Evolutionary conservation across 2,888 invertebrate species (phyloP).

Genomic region (Glaucopsyche alexis): DNA sequence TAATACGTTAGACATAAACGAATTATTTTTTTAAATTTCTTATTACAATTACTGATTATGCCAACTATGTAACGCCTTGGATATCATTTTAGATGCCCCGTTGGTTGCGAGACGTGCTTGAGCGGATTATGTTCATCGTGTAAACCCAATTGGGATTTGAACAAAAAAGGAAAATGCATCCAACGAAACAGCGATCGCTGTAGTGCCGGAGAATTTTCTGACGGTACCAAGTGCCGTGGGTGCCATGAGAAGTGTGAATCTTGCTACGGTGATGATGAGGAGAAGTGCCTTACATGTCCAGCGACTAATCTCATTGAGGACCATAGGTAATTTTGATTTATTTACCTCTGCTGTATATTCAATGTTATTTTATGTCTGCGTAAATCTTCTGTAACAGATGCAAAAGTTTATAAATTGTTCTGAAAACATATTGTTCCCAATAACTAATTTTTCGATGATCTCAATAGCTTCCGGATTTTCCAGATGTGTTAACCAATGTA

Average conservation of each 20-base stretch:
- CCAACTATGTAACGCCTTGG: neutral
- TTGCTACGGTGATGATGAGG: conserved; percentile 88
- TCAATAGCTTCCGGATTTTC: neutral
- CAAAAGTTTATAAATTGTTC: no score
- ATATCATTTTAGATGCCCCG: conserved; percentile 79
- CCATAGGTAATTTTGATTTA: conserved; percentile 54
- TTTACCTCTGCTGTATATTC: neutral
- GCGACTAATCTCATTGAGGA: conserved; percentile 86
- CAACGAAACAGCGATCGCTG: conserved; percentile 86
- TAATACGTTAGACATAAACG: neutral
- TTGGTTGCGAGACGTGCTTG: conserved; percentile 88
- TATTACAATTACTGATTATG: neutral
- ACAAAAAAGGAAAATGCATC: conserved; percentile 87
- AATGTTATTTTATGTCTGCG: neutral
- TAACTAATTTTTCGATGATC: neutral
- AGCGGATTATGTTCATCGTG: conserved; percentile 87
- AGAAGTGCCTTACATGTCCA: conserved; percentile 87
- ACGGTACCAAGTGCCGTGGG: conserved; percentile 83
- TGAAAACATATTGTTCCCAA: neutral
- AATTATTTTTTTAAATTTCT: neutral
- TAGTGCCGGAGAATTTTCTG: conserved; percentile 81
- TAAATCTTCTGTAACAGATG: no score
- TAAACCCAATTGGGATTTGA: conserved; percentile 86
- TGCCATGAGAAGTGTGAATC: conserved; percentile 90
- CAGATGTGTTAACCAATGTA: conserved; percentile 88